These are phyloP conservation scores for Tromatobia lineatoria DNA, from an alignment of 2,888 invertebrate species.

Conservation along the genomic window DNA sequence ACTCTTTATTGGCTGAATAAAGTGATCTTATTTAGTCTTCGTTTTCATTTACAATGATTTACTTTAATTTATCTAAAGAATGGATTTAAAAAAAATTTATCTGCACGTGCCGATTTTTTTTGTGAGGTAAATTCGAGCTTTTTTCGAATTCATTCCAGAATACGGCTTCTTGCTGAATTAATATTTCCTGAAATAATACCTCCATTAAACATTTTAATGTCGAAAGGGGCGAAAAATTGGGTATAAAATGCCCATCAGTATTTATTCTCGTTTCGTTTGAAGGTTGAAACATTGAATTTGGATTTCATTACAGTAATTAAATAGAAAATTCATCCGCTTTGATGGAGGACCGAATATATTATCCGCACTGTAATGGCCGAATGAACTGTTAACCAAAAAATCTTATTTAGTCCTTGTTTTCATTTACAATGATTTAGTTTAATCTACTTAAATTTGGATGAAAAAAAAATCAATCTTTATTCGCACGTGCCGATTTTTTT, in stretches of 20 bases:
- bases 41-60: no score
- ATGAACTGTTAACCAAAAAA: neutral
- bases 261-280: neutral
- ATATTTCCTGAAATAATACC: no score
- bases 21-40: no score
- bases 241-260: conserved; percentile 4
- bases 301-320: neutral
- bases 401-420: neutral
- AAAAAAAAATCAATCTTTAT: no score
- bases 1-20: no score
- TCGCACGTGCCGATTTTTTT: no score
- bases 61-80: no score
- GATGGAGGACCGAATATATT: neutral
- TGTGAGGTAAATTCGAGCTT: conserved; percentile 17
- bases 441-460: no score
- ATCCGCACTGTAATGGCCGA: neutral
- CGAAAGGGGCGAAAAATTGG: neutral
- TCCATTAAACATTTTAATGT: conserved; percentile 23
- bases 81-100: no score
- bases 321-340: neutral
- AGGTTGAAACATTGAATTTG: neutral
- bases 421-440: neutral
- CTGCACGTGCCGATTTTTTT: no score
- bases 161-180: conserved; percentile 9
- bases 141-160: conserved; percentile 38